Base-by-base conservation (phyloP, 2,113 vertebrate species). In the Perccottus glenii region DNA sequence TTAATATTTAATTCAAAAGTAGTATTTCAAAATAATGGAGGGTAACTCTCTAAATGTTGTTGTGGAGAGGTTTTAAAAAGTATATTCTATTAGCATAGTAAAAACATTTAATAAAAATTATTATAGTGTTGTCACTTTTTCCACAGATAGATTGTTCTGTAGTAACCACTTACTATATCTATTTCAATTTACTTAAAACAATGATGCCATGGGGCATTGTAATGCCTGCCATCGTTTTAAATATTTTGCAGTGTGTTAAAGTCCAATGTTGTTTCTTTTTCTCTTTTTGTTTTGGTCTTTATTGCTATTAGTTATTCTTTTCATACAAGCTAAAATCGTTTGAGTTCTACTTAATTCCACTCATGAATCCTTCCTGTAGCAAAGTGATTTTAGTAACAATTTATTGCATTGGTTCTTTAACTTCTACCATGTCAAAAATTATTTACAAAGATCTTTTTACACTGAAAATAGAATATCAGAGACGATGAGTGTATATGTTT, bases 111-210 rank as follows among this genome's bases (percentile, higher is more conserved):
- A 77, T 79, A 58, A 89, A n/a, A 89, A 84, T 82, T 73, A 27
- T 27, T 27, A 27, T 90, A 75, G 82, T 85, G 82, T 85, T 83
- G 69, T 86, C 77, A 85, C 80, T 82, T 75, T 89, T 82, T 69
- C 70, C 86, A 89, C 76, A 70, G 75, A 86, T 87, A 88, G 89
- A 90, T 77, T 88, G 83, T 90, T 86, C 77, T 88, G 80, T 92
- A 87, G 90, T 91, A 85, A 88, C 85, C 88, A 88, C 75, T 89
- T 88, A 89, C 86, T 85, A 75, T 90, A 90, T 92, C 19, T 27
- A 85, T 91, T 83, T 85, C 63, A 88, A 87, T 92, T 87, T 91
- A 91, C 82, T 92, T 87, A 84, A 86, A 91, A 82, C 76, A 89
- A 87, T 86, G 85, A 85, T 81, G 81, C 85, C 83, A 86, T 89